Conservation (phyloP, 2,888 invertebrate genomes). For the Idaea straminata region DNA sequence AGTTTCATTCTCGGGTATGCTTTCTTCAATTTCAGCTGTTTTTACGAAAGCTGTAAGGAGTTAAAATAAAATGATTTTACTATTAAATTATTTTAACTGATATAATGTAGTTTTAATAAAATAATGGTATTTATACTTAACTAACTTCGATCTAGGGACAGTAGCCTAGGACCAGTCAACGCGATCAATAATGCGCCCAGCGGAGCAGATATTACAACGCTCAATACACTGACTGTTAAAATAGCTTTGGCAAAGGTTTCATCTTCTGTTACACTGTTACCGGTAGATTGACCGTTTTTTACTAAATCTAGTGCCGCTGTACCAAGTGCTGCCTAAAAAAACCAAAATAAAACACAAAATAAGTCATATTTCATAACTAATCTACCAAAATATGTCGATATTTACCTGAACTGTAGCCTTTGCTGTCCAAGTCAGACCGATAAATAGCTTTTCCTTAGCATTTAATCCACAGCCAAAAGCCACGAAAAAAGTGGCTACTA, state of each 20-base stretch:
- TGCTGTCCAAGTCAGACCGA: conserved; percentile 91
- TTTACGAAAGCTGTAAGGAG: neutral
- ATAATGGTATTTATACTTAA: conserved; percentile 2
- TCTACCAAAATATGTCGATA: neutral
- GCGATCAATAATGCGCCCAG: conserved; percentile 86
- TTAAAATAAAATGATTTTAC: neutral
- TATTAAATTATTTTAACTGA: no score
- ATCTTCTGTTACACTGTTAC: conserved; percentile 54
- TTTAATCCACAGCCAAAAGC: conserved; percentile 86
- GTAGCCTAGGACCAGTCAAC: conserved; percentile 82
- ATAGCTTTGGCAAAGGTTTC: conserved; percentile 81
- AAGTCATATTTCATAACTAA: neutral
- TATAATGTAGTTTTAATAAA: neutral
- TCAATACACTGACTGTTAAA: conserved; percentile 85
- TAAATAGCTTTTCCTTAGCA: conserved; percentile 89
- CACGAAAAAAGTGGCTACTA: conserved; percentile 80
- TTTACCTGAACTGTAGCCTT: conserved; percentile 94
- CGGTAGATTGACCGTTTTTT: conserved; percentile 59
- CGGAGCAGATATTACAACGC: conserved; percentile 87
- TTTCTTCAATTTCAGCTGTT: conserved; percentile 3
- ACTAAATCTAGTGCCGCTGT: conserved; percentile 83
- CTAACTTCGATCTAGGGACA: conserved; percentile 48
- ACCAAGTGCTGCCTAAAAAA: conserved; percentile 83
- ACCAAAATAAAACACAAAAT: neutral
- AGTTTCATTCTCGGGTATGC: neutral